A percentile compares a stretch with the other conserved stretches of the same genome.
phyloP scores from a whole-genome alignment of 1,140 invertebrate species.

The Sinonovacula constricta region DNA sequence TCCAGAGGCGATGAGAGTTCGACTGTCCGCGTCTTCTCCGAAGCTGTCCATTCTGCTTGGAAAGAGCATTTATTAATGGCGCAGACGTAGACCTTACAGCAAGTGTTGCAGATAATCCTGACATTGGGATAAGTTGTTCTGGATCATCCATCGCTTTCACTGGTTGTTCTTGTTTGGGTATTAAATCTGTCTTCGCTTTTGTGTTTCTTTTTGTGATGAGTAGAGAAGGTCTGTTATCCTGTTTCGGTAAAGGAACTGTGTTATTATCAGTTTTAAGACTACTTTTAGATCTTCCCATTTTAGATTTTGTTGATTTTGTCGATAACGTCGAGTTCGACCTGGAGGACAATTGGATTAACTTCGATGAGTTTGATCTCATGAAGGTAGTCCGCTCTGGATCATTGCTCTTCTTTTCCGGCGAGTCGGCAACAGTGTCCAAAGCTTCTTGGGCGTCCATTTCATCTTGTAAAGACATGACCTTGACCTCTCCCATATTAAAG shows the following conservation, averaged over 20 bases:
- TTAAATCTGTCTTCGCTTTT: not conserved
- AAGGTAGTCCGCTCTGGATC: conserved; percentile 28
- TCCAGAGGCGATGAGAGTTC: too few relatives aligned
- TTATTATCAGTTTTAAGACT: not conserved
- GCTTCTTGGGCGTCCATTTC: not conserved
- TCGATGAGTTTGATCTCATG: conserved; percentile 41
- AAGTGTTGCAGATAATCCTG: conserved; percentile 28
- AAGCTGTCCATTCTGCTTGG: too few relatives aligned
- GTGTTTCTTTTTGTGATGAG: not conserved
- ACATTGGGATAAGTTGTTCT: not conserved
- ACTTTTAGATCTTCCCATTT: too few relatives aligned
- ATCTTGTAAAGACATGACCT: not conserved
- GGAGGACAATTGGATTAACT: conserved; percentile 20
- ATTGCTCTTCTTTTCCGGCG: not conserved
- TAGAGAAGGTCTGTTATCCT: not conserved
- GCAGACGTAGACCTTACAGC: conserved; percentile 14
- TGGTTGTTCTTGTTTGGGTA: conserved; percentile 10
- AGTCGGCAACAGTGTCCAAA: not conserved
- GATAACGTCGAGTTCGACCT: not conserved
- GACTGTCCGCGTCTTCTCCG: too few relatives aligned
- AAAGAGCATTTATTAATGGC: conserved; percentile 22
- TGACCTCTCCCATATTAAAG: conserved; percentile 22
- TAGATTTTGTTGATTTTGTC: too few relatives aligned
- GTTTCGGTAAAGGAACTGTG: not conserved
- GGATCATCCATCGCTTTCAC: too few relatives aligned